Base-by-base conservation (phyloP, 2,888 invertebrate genomes). In the Cryptus viduatorius region DNA sequence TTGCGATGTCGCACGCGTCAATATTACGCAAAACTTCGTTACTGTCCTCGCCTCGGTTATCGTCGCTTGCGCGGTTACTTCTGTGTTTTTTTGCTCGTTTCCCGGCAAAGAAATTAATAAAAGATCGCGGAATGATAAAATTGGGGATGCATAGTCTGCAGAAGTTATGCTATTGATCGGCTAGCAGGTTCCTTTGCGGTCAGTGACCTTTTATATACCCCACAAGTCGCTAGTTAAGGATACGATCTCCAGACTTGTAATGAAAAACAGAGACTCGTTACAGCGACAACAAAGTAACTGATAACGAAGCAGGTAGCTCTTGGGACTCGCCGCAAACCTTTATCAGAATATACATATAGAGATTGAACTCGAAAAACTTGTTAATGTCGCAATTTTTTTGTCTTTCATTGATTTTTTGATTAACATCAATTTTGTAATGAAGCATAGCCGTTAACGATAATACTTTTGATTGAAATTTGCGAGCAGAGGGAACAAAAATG, bases 151-250 rank as follows among this genome's bases (percentile, higher is more conserved):
- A 31, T 1, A 69, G 50, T 69, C 50, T 69, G 69, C 69, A 53
- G 69, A 50, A 31, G 50, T 29, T 69, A 31, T 4, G 31, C 50
- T 69, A 69, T 69, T 16, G 69, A 69, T 69, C 69, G 50, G 50
- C 69, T 53, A 14, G 53, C 37, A 29, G 19, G 19, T 69, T 50
- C 37, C 31, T 69, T 50, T 8, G 19, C 16, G 53, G 50, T 69
- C 69, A 69, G 50, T 19, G 69, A 69, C 37, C 69, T 50, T 37
- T 37, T 53, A 3, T 19, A 0, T 19, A 53, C 16, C 53, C 3
- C 53, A 19, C 19, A n/a, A 8, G 19, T 10, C 53, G 19, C 19
- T 19, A 19, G 19, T 53, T 16, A 53, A 19, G 19, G 53, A 53
- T 53, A 53, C 53, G 53, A 53, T 19, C 16, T 19, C 19, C 19